phyloP scores from a whole-genome alignment of 2,113 vertebrate genomes.

The Castor canadensis region DNA sequence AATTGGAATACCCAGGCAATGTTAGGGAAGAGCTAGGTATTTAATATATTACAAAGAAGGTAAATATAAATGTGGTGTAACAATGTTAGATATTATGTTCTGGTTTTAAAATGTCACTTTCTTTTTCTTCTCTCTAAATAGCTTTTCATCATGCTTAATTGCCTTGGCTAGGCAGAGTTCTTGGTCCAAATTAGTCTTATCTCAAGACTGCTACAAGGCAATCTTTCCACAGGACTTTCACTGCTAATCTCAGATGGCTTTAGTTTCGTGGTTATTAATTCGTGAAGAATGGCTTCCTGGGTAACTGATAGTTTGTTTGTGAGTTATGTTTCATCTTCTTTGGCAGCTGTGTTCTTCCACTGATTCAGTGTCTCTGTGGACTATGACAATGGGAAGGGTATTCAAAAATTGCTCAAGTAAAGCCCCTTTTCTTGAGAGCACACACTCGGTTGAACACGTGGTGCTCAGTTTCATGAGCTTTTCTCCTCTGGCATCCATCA shows the following conservation, averaged over 20 bases:
- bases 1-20: neutral
- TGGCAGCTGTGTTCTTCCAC: neutral
- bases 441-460: no score
- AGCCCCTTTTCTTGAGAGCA: neutral
- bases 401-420: neutral
- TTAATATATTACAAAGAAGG: conserved; percentile 1
- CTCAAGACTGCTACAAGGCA: neutral
- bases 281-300: neutral
- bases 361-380: neutral
- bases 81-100: neutral
- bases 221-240: neutral
- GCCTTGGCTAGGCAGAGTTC: neutral
- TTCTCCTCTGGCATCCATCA: neutral
- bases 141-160: neutral
- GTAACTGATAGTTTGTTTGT: no score
- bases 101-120: neutral
- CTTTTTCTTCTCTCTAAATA: neutral
- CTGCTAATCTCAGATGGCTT: neutral
- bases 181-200: neutral
- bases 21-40: neutral
- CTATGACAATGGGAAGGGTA: neutral
- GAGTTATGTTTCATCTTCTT: neutral
- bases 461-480: neutral
- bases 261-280: neutral
- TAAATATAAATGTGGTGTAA: neutral